Base-by-base conservation (phyloP, 2,113 vertebrate genomes). In the Cryptotis parvus region DNA sequence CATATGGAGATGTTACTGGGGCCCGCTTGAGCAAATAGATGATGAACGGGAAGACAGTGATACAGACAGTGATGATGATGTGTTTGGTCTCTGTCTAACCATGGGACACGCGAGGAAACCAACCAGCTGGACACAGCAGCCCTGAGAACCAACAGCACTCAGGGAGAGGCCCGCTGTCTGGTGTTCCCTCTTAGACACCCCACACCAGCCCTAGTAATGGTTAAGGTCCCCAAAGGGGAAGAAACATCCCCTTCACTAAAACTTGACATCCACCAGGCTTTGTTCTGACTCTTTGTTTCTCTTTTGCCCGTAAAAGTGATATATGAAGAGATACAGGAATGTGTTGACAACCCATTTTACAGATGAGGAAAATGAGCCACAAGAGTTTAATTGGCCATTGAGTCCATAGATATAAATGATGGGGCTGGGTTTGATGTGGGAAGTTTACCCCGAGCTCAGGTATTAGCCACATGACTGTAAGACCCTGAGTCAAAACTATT, bases 331-430 rank as follows among this genome's bases (percentile, higher is more conserved):
- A 70, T 4, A 52, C n/a, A n/a, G n/a, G n/a, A n/a, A n/a, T n/a
- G 29, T 20, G 49, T 0, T 61, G 61, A 1, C 3, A 4, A 11
- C 26, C 45, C 33, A 6, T 63, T 73, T 31, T 9, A n/a, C 33
- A 45, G 49, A 27, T 24, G 52, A 6, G 27, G 33, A 75, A 76
- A 58, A 12, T 4, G 39, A 70, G n/a, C n/a, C 16, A 1, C 8
- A 20, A 22, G 76, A 52, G 31, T 1, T 11, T 0, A 0, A 10
- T 1, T 27, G 37, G 16, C 52, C 24, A 6, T 0, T n/a, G 3
- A 49, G 9, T 18, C 1, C 3, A 9, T 2, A 37, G n/a, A 66
- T 49, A 4, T 3, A 3, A 18, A 35, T 1, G 35, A 45, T 16
- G 11, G 15, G 8, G 45, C 31, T 41, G 33, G 29, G 4, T 12